A percentile compares a stretch with the other conserved stretches of the same genome.
These are phyloP conservation scores for Pterocles burchelli DNA, from an alignment of 2,113 vertebrate species.

Conservation along the genomic window DNA sequence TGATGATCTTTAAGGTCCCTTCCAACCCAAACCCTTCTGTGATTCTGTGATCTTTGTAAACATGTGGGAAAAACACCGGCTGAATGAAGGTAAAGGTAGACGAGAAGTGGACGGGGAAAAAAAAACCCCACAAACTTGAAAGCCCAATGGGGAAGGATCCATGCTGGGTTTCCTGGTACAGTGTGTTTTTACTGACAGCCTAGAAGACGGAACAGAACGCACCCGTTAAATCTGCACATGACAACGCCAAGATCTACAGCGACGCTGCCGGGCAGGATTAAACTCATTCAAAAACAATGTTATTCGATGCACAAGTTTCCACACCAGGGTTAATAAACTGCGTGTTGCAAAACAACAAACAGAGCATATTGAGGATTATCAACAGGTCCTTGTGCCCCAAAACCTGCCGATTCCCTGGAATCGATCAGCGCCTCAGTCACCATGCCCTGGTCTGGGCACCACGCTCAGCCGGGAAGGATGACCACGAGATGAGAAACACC, in stretches of 20 bases:
- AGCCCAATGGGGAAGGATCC: background rate
- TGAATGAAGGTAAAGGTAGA: background rate
- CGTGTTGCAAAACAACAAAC: background rate
- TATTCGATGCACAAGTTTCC: background rate
- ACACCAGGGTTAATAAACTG: background rate
- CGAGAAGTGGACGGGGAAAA: background rate
- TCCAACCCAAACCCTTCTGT: too few species aligned
- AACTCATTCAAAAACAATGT: background rate
- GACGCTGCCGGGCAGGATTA: background rate
- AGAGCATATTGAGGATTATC: background rate
- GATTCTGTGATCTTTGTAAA: too few species aligned
- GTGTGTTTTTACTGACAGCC: background rate
- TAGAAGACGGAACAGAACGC: background rate
- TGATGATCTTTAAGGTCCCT: too few species aligned
- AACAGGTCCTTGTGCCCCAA: rapidly evolving
- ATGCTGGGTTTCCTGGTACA: background rate
- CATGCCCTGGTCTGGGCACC: rapidly evolving
- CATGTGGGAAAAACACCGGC: background rate
- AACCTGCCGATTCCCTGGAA: background rate
- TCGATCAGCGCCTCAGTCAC: rapidly evolving
- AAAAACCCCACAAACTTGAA: background rate
- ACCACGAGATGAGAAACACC: background rate
- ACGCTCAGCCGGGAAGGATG: background rate
- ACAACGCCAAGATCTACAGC: background rate
- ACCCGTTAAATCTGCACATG: background rate